phyloP scores from a whole-genome alignment of 2,888 invertebrate genomes.

The Subacronicta megacephala region DNA sequence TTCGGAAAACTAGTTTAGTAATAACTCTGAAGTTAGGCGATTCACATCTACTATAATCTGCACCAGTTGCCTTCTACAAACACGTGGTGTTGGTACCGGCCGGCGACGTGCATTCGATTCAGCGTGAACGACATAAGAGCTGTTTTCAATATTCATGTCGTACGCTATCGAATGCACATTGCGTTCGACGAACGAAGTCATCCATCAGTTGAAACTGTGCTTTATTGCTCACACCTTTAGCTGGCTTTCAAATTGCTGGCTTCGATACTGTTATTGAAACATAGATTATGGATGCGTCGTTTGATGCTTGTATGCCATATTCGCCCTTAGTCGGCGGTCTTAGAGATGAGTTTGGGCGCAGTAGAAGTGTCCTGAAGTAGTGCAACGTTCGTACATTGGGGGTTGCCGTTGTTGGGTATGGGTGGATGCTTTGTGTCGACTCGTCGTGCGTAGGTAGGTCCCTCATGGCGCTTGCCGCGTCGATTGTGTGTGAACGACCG shows the following conservation, averaged over 20 bases:
- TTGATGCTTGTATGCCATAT: conserved; percentile 30
- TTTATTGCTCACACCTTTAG: conserved; percentile 70
- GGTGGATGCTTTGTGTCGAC: conserved; percentile 83
- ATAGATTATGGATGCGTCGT: conserved; percentile 69
- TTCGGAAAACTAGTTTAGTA: no score
- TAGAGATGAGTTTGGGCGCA: conserved; percentile 59
- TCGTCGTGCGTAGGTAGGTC: conserved; percentile 84
- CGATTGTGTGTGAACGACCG: conserved; percentile 89
- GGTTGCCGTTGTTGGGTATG: conserved; percentile 79
- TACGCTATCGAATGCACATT: conserved; percentile 81
- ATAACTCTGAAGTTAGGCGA: conserved; percentile 74
- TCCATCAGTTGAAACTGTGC: conserved; percentile 70
- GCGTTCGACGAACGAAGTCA: conserved; percentile 65
- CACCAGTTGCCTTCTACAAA: conserved; percentile 80
- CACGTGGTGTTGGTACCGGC: conserved; percentile 77
- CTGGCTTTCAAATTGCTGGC: conserved; percentile 66
- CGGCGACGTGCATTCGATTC: conserved; percentile 77
- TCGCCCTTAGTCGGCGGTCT: conserved; percentile 24
- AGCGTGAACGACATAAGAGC: conserved; percentile 80
- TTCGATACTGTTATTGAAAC: conserved; percentile 64
- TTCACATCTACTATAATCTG: conserved; percentile 74
- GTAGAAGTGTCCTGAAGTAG: conserved; percentile 61
- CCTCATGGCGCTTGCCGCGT: conserved; percentile 77
- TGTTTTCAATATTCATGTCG: conserved; percentile 84
- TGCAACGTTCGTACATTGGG: conserved; percentile 71